Base-by-base conservation (phyloP, 2,888 invertebrate genomes). In the Parapristionchus giblindavisi region DNA sequence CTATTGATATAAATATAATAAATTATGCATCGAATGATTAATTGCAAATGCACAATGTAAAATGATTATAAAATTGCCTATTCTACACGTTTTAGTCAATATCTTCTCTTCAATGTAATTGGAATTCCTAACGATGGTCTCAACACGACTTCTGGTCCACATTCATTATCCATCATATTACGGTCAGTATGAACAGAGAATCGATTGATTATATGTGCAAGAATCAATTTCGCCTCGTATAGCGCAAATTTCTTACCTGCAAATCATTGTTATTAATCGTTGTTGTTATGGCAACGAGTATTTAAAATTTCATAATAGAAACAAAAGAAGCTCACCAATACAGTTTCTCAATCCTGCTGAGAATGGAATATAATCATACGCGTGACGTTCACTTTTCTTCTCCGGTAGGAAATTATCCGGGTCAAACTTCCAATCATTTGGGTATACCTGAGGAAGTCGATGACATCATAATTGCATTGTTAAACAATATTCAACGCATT, bases 361-460 rank as follows among this genome's bases (percentile, higher is more conserved):
- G 29, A 71, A 71, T 0, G 70, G 70, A 56, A 71, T 56, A 29
- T 71, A 71, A 40, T 71, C 70, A n/a, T 38, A 71, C 2, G 70
- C 38, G 56, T 71, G 70, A 6, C 70, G 70, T 3, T n/a, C 11
- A 0, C 56, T 40, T 29, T 56, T 32, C 40, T n/a, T 34, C 29
- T 71, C 70, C 11, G 70, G 56, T 21, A 71, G 56, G n/a, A 71
- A 71, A 29, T 40, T 54, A n/a, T 71, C 70, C 3, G 70, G 70
- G 24, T 56, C 40, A 8, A 38, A 38, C 48, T 14, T 21, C 48
- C 48, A 48, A 21, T 48, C 21, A 48, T 48, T 48, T 14, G 48
- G 48, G 48, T 14, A 48, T 21, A 48, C 48, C 48, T 48, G n/a
- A n/a, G 21, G n/a, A n/a, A n/a, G n/a, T n/a, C n/a, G n/a, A n/a